Evolutionary conservation across 2,113 vertebrate genomes (phyloP), one percentile per base, ranked within the genome.

Genomic region (Aptenodytes patagonicus): DNA sequence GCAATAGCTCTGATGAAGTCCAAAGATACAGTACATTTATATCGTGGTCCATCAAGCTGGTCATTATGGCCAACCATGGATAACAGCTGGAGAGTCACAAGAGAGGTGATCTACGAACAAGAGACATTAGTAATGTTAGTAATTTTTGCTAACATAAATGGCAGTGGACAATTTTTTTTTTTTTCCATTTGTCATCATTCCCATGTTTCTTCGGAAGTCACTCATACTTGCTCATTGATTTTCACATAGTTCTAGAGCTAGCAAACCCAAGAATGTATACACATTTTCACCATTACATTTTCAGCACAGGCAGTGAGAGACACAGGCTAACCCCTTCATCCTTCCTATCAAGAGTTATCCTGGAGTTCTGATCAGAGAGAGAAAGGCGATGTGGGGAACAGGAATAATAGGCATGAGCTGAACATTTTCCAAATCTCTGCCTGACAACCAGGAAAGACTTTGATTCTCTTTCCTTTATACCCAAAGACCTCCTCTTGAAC

Each of bases 1-100:
- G 99, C 98, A 95, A 99, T 66, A 82, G 98, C 98, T 77, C 98
- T 98, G 97, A 99, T 99, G 98, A 99, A 99, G 90, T 99, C 99
- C 94, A 99, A 97, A 42, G 99, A 99, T 8, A 99, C 99, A 3
- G 98, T 98, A 93, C 99, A 99, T 97, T 99, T 99, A 97, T 99
- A 99, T 65, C 99, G 99, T 13, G 99, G 99, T 75, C 98, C 98
- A 68, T 99, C 99, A 83, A 99, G 98, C 96, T 99, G 99, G 97
- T 99, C 99, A 2, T 98, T 98, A 42, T 99, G 99, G 78, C 99
- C 99, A 96, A 99, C 98, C 93, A 98, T 92, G 65, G 98, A 98
- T 95, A 99, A 95, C 62, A 99, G 98, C 97, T 99, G 99, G 58
- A 99, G 98, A 17, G 99, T 99, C 96, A 99, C 99, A 96, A 99